Evolutionary conservation across 1,140 invertebrate genomes (phyloP).

Genomic region (Manduca sexta): DNA sequence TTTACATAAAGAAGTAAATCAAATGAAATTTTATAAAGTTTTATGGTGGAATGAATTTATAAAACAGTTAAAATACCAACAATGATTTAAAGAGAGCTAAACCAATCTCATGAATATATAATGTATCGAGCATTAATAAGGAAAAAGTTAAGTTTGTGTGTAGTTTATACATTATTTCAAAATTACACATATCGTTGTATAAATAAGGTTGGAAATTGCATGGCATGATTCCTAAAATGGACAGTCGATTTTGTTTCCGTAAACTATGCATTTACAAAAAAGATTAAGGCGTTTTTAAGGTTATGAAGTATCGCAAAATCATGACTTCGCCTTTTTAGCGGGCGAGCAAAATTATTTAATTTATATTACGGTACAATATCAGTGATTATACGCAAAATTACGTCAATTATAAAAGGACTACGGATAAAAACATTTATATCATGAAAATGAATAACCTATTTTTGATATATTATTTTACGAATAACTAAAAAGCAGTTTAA

Average conservation of each 20-base stretch:
- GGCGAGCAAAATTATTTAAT: too few relatives aligned
- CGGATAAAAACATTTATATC: too few relatives aligned
- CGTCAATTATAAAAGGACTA: too few relatives aligned
- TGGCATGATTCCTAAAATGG: background rate
- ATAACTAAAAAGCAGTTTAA: too few relatives aligned
- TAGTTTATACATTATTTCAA: background rate
- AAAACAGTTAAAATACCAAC: slow-evolving; percentile 38
- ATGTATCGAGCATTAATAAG: slow-evolving; percentile 33
- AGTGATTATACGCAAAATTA: too few relatives aligned
- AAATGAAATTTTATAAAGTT: slow-evolving; percentile 34
- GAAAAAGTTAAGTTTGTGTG: slow-evolving; percentile 11
- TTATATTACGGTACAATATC: too few relatives aligned
- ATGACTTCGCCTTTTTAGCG: too few relatives aligned
- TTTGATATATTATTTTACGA: too few relatives aligned
- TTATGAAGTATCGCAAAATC: too few relatives aligned
- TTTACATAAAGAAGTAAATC: slow-evolving; percentile 56
- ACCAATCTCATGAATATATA: slow-evolving; percentile 60
- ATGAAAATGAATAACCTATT: too few relatives aligned
- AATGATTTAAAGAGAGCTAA: slow-evolving; percentile 43
- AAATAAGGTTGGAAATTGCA: background rate
- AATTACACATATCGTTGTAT: background rate
- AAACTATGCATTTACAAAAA: too few relatives aligned
- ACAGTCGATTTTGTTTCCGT: background rate
- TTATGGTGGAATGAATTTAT: slow-evolving; percentile 30
- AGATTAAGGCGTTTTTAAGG: too few relatives aligned